Conservation (phyloP, 1,140 invertebrate genomes). For the Bombus haemorrhoidalis region DNA sequence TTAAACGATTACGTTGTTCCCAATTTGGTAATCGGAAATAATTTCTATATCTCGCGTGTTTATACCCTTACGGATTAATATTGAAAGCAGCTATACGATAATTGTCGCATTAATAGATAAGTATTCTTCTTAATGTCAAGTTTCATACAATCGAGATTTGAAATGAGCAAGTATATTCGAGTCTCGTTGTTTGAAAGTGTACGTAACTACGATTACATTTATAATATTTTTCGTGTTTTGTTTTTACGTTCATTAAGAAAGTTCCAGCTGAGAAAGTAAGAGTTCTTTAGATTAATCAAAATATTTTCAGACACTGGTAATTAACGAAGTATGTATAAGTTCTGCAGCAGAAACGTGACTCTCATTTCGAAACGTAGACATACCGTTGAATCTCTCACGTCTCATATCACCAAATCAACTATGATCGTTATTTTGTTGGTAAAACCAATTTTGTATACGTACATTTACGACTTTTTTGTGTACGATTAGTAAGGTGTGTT, state of each 20-base stretch:
- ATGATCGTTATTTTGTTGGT: conserved; percentile 64
- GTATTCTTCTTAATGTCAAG: not conserved
- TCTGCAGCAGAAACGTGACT: conserved; percentile 2
- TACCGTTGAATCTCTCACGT: not conserved
- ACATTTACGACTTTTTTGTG: conserved; percentile 72
- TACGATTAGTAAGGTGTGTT: conserved; percentile 78
- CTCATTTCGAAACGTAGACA: conserved; percentile 1
- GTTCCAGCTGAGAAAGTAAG: not conserved
- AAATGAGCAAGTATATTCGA: not conserved
- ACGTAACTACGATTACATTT: not conserved
- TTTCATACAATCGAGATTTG: conserved; percentile 10
- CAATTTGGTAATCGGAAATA: not conserved
- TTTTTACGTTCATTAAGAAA: no score
- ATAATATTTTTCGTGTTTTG: no score
- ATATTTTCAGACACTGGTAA: not conserved
- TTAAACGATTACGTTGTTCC: not conserved
- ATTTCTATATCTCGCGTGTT: not conserved
- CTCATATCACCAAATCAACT: conserved; percentile 40
- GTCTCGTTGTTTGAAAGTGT: not conserved
- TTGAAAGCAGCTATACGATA: not conserved
- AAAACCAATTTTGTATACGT: conserved; percentile 69
- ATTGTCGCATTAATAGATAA: not conserved
- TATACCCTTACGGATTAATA: not conserved
- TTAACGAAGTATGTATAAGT: not conserved
- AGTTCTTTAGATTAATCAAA: not conserved